phyloP scores from a whole-genome alignment of 2,113 vertebrate genomes.

The Charadrius vociferus region DNA sequence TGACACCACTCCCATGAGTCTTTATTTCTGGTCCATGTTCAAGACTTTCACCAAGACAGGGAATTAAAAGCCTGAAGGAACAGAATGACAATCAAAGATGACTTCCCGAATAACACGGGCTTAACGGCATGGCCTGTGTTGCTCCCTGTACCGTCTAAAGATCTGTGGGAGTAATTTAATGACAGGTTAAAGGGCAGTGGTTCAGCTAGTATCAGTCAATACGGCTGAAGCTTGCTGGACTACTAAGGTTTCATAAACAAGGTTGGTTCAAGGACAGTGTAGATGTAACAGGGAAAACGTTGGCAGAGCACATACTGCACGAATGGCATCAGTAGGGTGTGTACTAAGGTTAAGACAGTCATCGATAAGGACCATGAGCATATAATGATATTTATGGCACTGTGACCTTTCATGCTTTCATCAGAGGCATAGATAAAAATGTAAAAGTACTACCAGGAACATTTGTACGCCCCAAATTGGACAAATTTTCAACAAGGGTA shows the following conservation, averaged over 20 bases:
- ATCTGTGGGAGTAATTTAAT: not conserved
- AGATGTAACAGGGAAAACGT: not conserved
- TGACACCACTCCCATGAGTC: fast-evolving
- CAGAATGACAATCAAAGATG: not conserved
- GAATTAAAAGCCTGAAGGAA: not conserved
- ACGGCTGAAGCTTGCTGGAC: not conserved
- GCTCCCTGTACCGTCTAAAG: not conserved
- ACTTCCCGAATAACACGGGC: not conserved
- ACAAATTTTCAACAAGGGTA: not conserved
- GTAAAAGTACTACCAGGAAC: not conserved
- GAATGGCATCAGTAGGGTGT: fast-evolving
- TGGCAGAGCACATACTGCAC: not conserved
- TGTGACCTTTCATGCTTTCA: not conserved
- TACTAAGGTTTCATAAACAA: not conserved
- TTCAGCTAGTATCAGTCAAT: not conserved
- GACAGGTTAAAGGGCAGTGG: not conserved
- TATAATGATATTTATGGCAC: not conserved
- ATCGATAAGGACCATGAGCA: not conserved
- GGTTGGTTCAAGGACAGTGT: not conserved
- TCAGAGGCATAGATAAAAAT: not conserved
- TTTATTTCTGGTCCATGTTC: not conserved
- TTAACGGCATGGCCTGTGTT: not conserved
- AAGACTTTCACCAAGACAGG: fast-evolving
- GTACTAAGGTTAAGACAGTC: not conserved
- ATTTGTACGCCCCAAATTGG: not conserved